Percentiles rank a stretch among this genome's conserved stretches.
Evolutionary conservation across 2,888 invertebrate genomes (phyloP).

Genomic region (Phanerotoma sp.): DNA sequence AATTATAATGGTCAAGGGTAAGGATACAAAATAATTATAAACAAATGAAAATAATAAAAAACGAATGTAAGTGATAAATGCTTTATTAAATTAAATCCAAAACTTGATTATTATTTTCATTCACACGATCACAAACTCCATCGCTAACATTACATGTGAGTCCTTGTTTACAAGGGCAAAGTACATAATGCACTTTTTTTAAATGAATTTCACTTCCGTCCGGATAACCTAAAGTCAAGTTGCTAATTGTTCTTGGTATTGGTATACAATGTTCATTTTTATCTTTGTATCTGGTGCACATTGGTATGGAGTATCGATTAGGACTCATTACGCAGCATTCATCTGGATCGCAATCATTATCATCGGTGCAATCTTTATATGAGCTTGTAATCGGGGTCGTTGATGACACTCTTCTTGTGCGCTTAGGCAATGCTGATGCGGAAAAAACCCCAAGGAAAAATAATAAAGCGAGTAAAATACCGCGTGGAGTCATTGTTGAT

Average conservation of each 20-base stretch:
- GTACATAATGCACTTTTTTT: background rate
- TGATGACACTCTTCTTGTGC: background rate
- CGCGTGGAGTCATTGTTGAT: no score
- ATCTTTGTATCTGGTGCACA: background rate
- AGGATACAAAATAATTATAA: no score
- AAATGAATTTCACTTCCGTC: background rate
- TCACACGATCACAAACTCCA: background rate
- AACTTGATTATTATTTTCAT: background rate
- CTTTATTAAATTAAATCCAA: background rate
- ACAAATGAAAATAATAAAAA: no score
- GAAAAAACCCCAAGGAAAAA: no score
- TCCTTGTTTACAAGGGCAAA: constrained; percentile 6
- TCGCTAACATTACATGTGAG: background rate
- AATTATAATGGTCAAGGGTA: no score
- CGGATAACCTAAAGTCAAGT: background rate
- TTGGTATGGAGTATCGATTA: background rate
- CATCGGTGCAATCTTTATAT: background rate
- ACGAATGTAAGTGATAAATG: no score
- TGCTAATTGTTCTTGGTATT: background rate
- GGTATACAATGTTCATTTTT: background rate
- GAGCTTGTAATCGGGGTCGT: background rate
- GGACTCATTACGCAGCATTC: background rate
- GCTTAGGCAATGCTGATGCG: no score
- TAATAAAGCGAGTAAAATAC: no score
- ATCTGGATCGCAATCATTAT: background rate